Evolutionary conservation across 2,797 vertebrate species (phyloP), one percentile per base, ranked within the genome.

Genomic region (Notoglanidium macrostoma): DNA sequence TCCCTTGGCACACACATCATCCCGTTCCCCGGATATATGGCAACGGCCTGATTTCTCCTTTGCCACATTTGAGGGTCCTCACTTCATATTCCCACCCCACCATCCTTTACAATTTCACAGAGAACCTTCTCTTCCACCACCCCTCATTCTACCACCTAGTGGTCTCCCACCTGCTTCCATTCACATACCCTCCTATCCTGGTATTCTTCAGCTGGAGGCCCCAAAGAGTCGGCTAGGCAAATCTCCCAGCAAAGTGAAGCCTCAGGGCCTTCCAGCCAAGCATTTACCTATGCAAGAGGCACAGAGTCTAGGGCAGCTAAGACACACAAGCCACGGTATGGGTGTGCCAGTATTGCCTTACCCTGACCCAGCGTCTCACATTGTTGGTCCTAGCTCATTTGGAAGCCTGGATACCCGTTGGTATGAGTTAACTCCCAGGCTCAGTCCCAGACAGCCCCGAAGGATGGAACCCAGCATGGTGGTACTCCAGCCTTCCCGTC

Each of bases 311-410:
- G 97, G 97, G 96, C 98, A 99, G 96, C 97, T 99, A 95, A 98
- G 98, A 97, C 98, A 98, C 95, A 97, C 97, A 96, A 97, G 97
- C 94, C 97, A 98, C 96, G 95, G 97, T 93, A 97, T 98, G 96
- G 97, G 97, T 96, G 97, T 98, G 95, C 98, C 98, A 73, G 97
- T 97, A 96, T 97, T 99, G 97, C 98, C 98, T 97, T 99, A 98
- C 97, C 96, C 97, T 83, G 98, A 98, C 95, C 97, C 97, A 86
- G 95, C 97, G 85, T 97, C 97, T 95, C 97, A 97, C 92, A 96
- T 97, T 92, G 96, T 97, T 90, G 94, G 95, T 93, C 97, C 95
- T 94, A 98, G 97, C 96, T 96, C 98, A 93, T 98, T 99, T 89
- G 96, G 98, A 96, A 96, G 97, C 95, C 95, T 99, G 97, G 98